Conservation (phyloP, 2,888 invertebrate species). For the Agrochola lychnidis region DNA sequence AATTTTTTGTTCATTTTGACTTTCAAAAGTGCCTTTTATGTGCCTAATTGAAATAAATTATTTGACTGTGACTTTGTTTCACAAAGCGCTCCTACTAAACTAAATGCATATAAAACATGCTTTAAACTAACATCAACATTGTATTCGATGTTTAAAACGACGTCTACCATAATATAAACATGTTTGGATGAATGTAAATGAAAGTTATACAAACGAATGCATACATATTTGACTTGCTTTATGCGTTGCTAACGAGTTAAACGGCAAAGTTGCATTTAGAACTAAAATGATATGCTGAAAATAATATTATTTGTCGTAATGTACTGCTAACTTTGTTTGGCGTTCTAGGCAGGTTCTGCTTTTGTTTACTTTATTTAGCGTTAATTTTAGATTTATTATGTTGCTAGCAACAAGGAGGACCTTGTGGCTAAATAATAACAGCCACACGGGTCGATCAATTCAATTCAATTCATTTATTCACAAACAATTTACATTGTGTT, state of each 20-base stretch:
- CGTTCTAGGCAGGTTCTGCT: background rate
- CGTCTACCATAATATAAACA: background rate
- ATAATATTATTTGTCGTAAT: constrained; percentile 25
- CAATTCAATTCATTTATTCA: no score
- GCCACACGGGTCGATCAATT: no score
- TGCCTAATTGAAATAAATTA: no score
- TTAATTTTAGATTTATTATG: background rate
- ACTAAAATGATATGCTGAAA: constrained; percentile 32
- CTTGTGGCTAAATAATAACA: no score
- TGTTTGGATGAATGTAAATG: constrained; percentile 11
- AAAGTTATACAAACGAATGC: constrained; percentile 26
- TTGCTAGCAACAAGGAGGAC: no score
- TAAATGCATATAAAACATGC: background rate
- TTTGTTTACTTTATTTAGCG: background rate
- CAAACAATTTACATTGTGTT: no score
- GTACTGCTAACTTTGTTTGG: constrained; percentile 17
- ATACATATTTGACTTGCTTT: constrained; percentile 43
- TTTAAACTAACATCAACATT: background rate
- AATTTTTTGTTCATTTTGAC: no score
- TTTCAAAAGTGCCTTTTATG: no score
- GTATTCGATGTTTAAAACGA: background rate
- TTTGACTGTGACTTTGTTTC: no score
- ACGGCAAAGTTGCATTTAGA: constrained; percentile 15
- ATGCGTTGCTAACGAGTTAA: constrained; percentile 28
- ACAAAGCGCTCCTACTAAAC: background rate